Evolutionary conservation across 2,797 vertebrate species (phyloP).

Genomic region (Melanogrammus aeglefinus): DNA sequence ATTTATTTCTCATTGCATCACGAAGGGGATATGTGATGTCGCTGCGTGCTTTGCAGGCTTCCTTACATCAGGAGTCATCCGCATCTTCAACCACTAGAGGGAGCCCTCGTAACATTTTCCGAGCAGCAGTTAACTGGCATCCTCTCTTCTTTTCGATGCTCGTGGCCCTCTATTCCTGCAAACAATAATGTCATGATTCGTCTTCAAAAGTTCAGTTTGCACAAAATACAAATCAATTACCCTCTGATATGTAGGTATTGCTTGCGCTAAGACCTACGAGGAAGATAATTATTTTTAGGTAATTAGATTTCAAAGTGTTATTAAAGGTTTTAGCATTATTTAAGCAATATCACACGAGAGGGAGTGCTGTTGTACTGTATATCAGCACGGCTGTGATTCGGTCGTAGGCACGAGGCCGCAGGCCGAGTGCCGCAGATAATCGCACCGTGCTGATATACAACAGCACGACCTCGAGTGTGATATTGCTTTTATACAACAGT

Average conservation of each 20-base stretch:
- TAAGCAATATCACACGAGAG: no score
- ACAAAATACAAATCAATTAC: neutral
- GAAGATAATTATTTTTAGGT: neutral
- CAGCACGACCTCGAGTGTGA: no score
- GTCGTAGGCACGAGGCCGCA: no score
- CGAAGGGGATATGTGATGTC: neutral
- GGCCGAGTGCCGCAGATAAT: no score
- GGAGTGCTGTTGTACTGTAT: no score
- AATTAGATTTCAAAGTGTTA: neutral
- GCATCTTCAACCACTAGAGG: neutral
- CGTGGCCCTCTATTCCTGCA: neutral
- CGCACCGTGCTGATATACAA: no score
- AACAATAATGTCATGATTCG: neutral
- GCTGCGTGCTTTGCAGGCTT: neutral
- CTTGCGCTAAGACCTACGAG: no score
- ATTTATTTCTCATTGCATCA: neutral
- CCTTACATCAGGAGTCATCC: no score
- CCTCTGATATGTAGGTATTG: no score
- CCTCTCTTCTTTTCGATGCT: neutral
- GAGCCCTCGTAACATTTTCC: neutral
- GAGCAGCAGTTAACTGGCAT: neutral
- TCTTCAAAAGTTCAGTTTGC: neutral
- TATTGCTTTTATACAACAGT: no score
- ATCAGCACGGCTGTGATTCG: no score
- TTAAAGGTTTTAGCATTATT: neutral